A percentile compares a stretch with the other conserved stretches of the same genome.
Evolutionary conservation across 2,113 vertebrate species (phyloP).

Genomic region (Cisticola juncidis): DNA sequence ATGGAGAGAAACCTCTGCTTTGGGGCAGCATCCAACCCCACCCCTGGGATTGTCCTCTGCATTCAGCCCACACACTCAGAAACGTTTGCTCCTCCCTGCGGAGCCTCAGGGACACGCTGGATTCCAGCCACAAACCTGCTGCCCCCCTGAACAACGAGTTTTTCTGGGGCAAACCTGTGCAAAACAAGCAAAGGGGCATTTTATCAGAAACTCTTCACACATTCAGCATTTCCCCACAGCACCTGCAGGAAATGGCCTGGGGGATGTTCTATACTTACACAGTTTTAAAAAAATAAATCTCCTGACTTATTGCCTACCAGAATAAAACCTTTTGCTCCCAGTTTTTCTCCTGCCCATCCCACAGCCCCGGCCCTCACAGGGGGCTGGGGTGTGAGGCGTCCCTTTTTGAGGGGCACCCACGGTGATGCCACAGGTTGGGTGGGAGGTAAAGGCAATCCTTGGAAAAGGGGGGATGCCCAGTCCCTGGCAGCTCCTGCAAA

Average conservation of each 20-base stretch:
- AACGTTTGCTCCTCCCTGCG: not conserved
- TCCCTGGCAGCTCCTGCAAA: not conserved
- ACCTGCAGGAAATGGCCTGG: not conserved
- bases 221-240: not conserved
- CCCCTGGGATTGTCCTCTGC: slow-evolving; percentile 46
- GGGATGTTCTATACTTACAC: not conserved
- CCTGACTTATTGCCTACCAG: slow-evolving; percentile 17
- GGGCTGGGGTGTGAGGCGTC: not conserved
- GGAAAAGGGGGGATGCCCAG: not conserved
- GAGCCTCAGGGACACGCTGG: not conserved
- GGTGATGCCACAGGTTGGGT: not conserved
- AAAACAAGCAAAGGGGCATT: slow-evolving; percentile 40
- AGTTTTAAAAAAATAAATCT: slow-evolving; percentile 63
- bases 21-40: not conserved
- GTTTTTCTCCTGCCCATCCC: not conserved
- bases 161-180: slow-evolving; percentile 42
- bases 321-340: slow-evolving; percentile 19
- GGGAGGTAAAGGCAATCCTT: not conserved
- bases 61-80: slow-evolving; percentile 33
- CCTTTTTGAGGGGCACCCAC: not conserved
- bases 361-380: not conserved
- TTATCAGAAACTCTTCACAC: slow-evolving; percentile 8
- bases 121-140: not conserved
- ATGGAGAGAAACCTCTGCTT: not conserved
- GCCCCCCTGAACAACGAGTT: not conserved